A percentile compares a stretch with the other conserved stretches of the same genome.
These are phyloP conservation scores for Galendromus occidentalis DNA, from an alignment of 1,140 invertebrate genomes.

Conservation along the genomic window DNA sequence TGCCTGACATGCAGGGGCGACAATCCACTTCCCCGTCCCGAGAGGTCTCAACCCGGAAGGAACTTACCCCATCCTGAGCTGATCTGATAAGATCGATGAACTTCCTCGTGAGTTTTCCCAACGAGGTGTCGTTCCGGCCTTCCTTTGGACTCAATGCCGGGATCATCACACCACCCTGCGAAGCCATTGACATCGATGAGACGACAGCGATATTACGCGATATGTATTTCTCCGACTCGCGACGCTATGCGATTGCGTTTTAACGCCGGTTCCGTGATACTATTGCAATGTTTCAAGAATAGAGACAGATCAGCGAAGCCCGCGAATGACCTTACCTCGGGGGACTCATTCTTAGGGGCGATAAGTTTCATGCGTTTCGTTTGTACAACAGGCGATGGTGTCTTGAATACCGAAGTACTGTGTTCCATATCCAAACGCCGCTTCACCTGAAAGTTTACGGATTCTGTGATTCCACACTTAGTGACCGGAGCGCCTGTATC, in stretches of 20 bases:
- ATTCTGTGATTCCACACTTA: too few species aligned
- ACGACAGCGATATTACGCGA: too few species aligned
- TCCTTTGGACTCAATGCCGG: conserved; percentile 27
- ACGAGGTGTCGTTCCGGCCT: conserved; percentile 60
- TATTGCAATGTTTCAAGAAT: too few species aligned
- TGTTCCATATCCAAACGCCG: conserved; percentile 13
- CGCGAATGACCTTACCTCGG: neutral
- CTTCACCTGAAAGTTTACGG: conserved; percentile 12
- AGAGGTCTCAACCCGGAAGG: neutral
- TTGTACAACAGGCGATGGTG: conserved; percentile 1
- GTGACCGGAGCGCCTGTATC: too few species aligned
- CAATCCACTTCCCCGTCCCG: neutral
- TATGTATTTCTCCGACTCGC: too few species aligned
- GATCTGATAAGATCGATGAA: conserved; percentile 72
- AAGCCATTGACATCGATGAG: neutral
- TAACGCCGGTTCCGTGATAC: too few species aligned
- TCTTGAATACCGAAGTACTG: neutral
- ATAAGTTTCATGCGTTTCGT: conserved; percentile 1
- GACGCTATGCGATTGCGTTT: too few species aligned
- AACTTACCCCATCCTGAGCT: conserved; percentile 56
- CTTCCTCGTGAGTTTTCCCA: conserved; percentile 75
- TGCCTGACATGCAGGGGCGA: neutral
- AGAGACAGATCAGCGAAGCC: neutral
- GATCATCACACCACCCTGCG: neutral
- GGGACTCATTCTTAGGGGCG: neutral